Conservation (phyloP, 1,140 invertebrate genomes). For the Drosophila orena region DNA sequence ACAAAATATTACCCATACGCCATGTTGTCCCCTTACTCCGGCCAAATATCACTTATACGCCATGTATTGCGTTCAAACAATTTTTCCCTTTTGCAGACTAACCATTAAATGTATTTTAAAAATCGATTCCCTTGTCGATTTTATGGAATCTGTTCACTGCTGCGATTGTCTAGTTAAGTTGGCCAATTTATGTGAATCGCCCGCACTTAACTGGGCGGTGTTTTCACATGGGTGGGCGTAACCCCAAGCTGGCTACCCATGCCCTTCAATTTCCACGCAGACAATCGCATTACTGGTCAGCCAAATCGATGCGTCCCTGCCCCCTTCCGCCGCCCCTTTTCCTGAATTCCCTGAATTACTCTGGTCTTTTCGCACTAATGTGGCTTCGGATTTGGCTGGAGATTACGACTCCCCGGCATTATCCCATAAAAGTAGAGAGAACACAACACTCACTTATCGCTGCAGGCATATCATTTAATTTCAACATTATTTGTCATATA, state of each 20-base stretch:
- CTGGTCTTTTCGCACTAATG: constrained; percentile 55
- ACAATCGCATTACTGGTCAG: constrained; percentile 52
- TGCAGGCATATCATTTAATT: constrained; percentile 77
- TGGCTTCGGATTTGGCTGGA: constrained; percentile 58
- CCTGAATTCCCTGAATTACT: constrained; percentile 21
- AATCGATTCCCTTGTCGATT: background rate
- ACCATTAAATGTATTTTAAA: background rate
- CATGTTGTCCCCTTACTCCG: background rate
- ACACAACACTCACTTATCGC: constrained; percentile 64
- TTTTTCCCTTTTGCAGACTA: too few relatives aligned
- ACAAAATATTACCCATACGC: constrained; percentile 2
- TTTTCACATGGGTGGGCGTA: constrained; percentile 11
- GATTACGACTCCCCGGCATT: constrained; percentile 35
- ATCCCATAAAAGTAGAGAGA: constrained; percentile 45
- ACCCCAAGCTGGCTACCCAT: constrained; percentile 3
- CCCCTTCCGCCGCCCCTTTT: background rate
- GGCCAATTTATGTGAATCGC: constrained; percentile 36
- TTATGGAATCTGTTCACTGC: constrained; percentile 7
- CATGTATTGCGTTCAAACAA: background rate
- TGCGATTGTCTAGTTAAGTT: constrained; percentile 18
- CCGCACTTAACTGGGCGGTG: constrained; percentile 20
- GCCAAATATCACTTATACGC: background rate
- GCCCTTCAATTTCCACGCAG: background rate
- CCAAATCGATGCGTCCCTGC: constrained; percentile 28
- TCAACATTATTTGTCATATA: constrained; percentile 79